Base-by-base conservation (phyloP, 30 jellyfish, hydroid and myxozoan genomes). In the Chrysaora quinquecirrha region DNA sequence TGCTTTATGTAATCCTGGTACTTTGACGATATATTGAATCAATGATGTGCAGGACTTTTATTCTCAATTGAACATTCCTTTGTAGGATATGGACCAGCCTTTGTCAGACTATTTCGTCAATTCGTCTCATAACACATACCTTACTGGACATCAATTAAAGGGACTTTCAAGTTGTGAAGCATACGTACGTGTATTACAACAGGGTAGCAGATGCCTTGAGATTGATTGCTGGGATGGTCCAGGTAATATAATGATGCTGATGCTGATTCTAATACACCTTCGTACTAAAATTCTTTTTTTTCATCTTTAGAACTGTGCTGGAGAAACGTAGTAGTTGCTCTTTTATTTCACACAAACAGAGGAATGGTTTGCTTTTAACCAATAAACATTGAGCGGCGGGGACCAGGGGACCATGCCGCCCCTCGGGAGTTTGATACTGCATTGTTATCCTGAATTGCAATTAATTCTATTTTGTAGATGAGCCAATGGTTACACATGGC, bases 181-280 rank as follows among this genome's bases (percentile, higher is more conserved):
- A 24, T 90, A 90, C 48, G 94, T 90, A 1, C 75, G 89, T 23
- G 96, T 83, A 33, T 61, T 90, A 18, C 97, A 90, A n/a, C 86
- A 56, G 67, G 95, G 95, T 27, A 50, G 97, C 73, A 80, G 96
- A 22, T 90, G 96, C 78, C 58, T 90, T 48, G 97, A 90, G 46
- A 75, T 90, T 34, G 97, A 90, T 62, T 90, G 97, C 82, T 90
- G 97, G 97, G 97, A 90, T 73, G 97, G 97, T 22, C 93, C 97
- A 25, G 97, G 97, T 90, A 73, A 14, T 72, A 14, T 21, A 30
- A 30, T 47, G 61, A n/a, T n/a, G n/a, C n/a, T n/a, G n/a, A 47
- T 47, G 12, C 18, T n/a, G n/a, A 47, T 11, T 47, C 62, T 11
- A 12, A 12, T 47, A 47, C n/a, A 47, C 12, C 62, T n/a, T n/a